Base-by-base conservation (phyloP, 1,140 invertebrate genomes). In the Psilanteris sp. region DNA sequence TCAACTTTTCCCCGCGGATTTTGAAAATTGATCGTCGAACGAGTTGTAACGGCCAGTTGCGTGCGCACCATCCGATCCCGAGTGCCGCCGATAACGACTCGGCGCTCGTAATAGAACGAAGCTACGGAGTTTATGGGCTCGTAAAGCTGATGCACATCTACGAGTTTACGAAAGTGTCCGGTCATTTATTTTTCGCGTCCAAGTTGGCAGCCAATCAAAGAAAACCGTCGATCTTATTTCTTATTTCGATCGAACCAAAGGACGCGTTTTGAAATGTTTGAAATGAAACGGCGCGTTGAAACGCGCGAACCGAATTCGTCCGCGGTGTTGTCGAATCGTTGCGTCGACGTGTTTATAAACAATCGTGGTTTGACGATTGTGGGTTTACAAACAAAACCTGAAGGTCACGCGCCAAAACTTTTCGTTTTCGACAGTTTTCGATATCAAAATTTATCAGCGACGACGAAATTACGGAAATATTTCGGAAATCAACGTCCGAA, bases 171-270 rank as follows among this genome's bases (percentile, higher is more conserved):
- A 61, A 74, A 52, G 43, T 61, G 31, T 50, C 36, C 29, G 18
- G 34, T 20, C 71, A 74, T 67, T 66, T 74, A 74, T 66, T 59
- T 36, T 43, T 59, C 31, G 43, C 29, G 27, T 44, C 16, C 32
- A 57, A 64, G 13, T 73, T 73, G 70, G 70, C 70, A 64, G 18
- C 43, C 26, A 57, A 59, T 73, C 70, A 73, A 73, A 73, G 50
- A 16, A 18, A 64, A 24, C 50, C 31, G 68, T 72, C 50, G 26
- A 46, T 55, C 43, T 15, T 41, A 50, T 48, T 46, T 64, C 70
- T 57, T 57, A 50, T 48, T 73, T 73, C 55, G 48, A 67, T 66
- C 44, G n/a, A 14, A 61, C 41, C 26, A 34, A 43, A 31, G 44
- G 37, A 31, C 32, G 14, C 34, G 26, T 32, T 37, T 61, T 41